Evolutionary conservation across 2,888 invertebrate genomes (phyloP), one percentile per base, ranked within the genome.

Genomic region (Choreutis nemorana): DNA sequence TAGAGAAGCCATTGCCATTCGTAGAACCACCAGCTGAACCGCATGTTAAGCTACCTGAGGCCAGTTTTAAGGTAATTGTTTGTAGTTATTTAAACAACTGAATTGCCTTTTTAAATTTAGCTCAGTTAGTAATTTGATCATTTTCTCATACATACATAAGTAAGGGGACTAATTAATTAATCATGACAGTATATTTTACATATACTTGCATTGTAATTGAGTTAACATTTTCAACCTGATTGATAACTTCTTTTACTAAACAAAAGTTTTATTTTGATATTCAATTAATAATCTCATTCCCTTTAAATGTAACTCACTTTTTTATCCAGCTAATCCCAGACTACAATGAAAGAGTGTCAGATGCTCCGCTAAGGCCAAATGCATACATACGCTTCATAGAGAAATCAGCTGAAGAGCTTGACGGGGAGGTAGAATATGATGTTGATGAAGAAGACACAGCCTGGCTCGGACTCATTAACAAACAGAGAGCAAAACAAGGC

Each of bases 371-470:
- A 1, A 81, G 93, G 26, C 91, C 94, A 0, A 89, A 91, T 63
- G 91, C 94, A 1, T 94, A 94, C 54, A 96, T 95, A 31, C 83
- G 94, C 34, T 97, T 94, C 57, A 95, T 97, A 55, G 97, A 97
- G 58, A 93, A 94, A 53, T 92, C 94, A 5, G 87, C 89, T 0
- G 97, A 97, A 61, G 97, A 97, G 58, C 71, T 97, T 14, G 97
- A 97, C 57, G 94, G 95, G 33, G 93, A 89, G 50, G 86, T 88
- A 4, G 98, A 98, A 63, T 99, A 98, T 78, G 98, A 98, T 73
- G 90, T 97, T 44, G 98, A 99, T 62, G 98, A 98, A 60, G 97
- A 98, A 75, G 98, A 99, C 54, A 90, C 91, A 8, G 92, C 94
- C 0, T 99, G 97, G 97, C 70, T 99, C 35, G 83, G 87, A 18